Conservation (phyloP, 1,140 invertebrate genomes). For the Polypedilum vanderplanki region DNA sequence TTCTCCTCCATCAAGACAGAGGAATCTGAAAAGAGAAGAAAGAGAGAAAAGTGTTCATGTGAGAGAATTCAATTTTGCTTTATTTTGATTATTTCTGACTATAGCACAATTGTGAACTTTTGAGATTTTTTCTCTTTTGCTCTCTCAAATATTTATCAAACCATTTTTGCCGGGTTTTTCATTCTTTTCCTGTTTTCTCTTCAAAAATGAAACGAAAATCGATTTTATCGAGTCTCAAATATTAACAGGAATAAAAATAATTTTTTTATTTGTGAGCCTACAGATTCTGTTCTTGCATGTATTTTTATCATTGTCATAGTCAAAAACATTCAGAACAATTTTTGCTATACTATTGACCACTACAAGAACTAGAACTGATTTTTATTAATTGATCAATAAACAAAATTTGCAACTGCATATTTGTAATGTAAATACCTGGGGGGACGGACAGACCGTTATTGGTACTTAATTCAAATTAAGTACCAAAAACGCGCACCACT, state of each 20-base stretch:
- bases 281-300: not conserved
- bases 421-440: too few species aligned
- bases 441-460: too few species aligned
- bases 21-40: not conserved
- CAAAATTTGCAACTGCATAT: too few species aligned
- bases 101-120: not conserved
- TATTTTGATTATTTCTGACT: not conserved
- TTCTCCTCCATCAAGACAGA: not conserved
- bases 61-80: too few species aligned
- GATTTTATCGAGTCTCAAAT: slow-evolving; percentile 22
- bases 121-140: not conserved
- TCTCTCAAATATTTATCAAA: not conserved
- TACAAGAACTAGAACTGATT: too few species aligned
- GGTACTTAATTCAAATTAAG: too few species aligned
- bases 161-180: slow-evolving; percentile 14
- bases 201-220: not conserved
- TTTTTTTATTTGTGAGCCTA: slow-evolving; percentile 7
- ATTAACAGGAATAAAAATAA: not conserved
- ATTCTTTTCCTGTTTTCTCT: too few species aligned
- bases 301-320: not conserved
- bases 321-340: too few species aligned
- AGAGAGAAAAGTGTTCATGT: not conserved
- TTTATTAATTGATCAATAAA: too few species aligned
- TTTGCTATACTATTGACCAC: too few species aligned
- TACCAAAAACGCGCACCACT: too few species aligned